Evolutionary conservation across 2,113 vertebrate species (phyloP), one percentile per base, ranked within the genome.

Genomic region (Pituophis catenifer): DNA sequence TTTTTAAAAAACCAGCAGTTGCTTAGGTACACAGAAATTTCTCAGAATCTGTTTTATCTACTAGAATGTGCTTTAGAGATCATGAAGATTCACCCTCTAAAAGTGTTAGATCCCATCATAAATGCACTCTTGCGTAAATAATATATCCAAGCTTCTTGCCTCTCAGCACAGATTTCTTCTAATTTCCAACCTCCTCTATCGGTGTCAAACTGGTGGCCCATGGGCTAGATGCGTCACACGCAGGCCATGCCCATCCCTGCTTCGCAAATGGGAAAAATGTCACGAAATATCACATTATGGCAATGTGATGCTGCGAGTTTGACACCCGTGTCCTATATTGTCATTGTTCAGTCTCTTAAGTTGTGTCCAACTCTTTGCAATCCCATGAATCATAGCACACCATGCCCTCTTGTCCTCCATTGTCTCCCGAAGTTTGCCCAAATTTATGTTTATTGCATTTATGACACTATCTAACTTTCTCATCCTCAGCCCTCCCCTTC

Each of bases 1-100:
- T 92, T 92, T 92, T 86, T 70, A 21, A 88, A 59, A 62, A 88
- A 50, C 86, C 50, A 70, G 50, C 65, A 53, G 85, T 91, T 91
- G 57, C 23, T 86, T 15, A 88, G 48, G 38, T 88, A 88, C 58
- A 92, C 86, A 65, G 52, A 53, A 55, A 50, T 4, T 70, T 38
- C 13, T 59, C 3, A 6, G 44, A 13, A 48, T 29, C 53, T 88
- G n/a, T 92, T 92, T 65, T 53, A n/a, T 50, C 62, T 54, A 92
- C n/a, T 19, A 3, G 21, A 38, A n/a, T 33, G 29, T 65, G 85
- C 44, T 52, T 92, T 26, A 44, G 19, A 48, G n/a, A 52, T 38
- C 53, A 24, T 54, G 58, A 70, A 13, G 17, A 62, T 48, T 88
- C 13, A 6, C 10, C 50, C 44, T 52, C 44, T 33, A n/a, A 58